Conservation (phyloP, 2,888 invertebrate species). For the Mythimna pallens region DNA sequence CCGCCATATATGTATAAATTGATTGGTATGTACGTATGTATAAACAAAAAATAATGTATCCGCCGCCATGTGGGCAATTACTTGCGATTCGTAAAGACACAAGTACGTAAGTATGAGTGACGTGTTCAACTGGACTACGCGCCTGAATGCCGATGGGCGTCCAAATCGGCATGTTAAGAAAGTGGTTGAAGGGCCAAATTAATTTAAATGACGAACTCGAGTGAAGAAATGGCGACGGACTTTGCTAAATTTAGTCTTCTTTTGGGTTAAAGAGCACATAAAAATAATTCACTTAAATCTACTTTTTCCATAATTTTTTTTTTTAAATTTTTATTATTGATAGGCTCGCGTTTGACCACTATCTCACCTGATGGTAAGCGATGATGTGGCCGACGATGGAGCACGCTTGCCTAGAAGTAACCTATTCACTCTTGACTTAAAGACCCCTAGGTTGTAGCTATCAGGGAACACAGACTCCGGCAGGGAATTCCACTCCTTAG, state of each 20-base stretch:
- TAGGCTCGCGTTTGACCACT: no score
- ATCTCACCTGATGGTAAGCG: no score
- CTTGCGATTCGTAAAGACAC: slow-evolving; percentile 20
- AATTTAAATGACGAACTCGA: slow-evolving; percentile 19
- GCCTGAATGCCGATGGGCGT: slow-evolving; percentile 24
- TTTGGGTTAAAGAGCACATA: no score
- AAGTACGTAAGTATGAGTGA: slow-evolving; percentile 31
- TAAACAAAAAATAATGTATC: slow-evolving; percentile 48
- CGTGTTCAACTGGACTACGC: slow-evolving; percentile 24
- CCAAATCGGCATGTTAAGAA: slow-evolving; percentile 40
- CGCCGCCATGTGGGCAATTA: slow-evolving; percentile 48
- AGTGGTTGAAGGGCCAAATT: slow-evolving; percentile 39
- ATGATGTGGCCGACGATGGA: no score
- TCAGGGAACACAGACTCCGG: no score
- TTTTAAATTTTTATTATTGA: no score
- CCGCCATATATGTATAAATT: slow-evolving; percentile 50
- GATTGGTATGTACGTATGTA: slow-evolving; percentile 54
- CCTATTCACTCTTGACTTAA: no score
- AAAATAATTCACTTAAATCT: no score
- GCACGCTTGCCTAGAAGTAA: no score
- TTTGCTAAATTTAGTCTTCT: neutral
- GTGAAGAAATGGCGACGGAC: neutral
- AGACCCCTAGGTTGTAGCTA: no score
- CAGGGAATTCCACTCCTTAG: no score
- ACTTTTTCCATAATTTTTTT: neutral